phyloP scores from a whole-genome alignment of 2,888 invertebrate genomes.

The Pycnomerus fuliginosus region DNA sequence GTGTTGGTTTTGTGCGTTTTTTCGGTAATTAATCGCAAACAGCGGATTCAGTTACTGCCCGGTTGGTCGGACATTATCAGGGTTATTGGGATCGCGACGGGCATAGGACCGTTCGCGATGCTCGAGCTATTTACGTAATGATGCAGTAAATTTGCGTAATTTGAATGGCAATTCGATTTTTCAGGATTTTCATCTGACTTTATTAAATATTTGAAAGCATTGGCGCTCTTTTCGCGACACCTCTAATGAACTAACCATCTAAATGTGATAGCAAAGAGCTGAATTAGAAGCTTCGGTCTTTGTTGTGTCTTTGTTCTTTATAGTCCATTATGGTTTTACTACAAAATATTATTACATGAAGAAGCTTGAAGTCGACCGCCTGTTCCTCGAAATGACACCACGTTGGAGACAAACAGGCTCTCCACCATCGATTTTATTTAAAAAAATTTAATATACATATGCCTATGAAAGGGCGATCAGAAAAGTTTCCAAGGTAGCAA shows the following conservation, averaged over 20 bases:
- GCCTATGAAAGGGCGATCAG: no score
- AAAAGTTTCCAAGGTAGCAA: no score
- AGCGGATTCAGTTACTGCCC: slow-evolving; percentile 41
- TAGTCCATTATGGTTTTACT: no score
- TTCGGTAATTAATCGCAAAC: slow-evolving; percentile 43
- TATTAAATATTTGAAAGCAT: slow-evolving; percentile 19
- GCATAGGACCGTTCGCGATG: slow-evolving; percentile 24
- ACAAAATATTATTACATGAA: no score
- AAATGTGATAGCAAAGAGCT: no score
- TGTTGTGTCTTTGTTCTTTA: no score
- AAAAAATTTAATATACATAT: no score
- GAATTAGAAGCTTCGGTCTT: no score
- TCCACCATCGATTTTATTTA: no score
- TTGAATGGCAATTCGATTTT: slow-evolving; percentile 30
- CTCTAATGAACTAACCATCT: slow-evolving; percentile 1
- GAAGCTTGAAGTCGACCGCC: no score
- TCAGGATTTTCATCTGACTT: slow-evolving; percentile 11
- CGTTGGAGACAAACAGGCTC: no score
- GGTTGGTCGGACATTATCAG: slow-evolving; percentile 43
- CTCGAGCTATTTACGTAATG: slow-evolving; percentile 48
- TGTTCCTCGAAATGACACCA: no score
- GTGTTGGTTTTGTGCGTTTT: slow-evolving; percentile 36
- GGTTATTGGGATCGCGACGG: slow-evolving; percentile 40
- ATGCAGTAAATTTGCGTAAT: slow-evolving; percentile 48
- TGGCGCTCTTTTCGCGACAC: not conserved